phyloP scores from a whole-genome alignment of 2,888 invertebrate genomes.

The Lasioglossum villosulum region DNA sequence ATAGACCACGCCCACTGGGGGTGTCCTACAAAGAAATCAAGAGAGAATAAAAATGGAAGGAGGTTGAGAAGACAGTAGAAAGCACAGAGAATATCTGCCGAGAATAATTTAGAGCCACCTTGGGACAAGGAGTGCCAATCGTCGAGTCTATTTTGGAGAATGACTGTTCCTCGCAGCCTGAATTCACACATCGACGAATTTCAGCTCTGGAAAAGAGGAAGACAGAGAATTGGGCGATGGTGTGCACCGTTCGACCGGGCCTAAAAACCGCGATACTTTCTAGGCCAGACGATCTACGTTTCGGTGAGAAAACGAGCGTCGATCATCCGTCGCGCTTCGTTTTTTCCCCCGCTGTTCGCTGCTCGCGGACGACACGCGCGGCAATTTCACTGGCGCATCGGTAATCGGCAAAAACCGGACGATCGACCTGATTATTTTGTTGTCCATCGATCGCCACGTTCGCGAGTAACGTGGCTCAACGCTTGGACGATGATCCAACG shows the following conservation, averaged over 20 bases:
- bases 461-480: background rate
- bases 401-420: conserved; percentile 24
- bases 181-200: background rate
- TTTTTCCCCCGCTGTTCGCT: background rate
- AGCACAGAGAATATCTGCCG: background rate
- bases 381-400: conserved; percentile 15
- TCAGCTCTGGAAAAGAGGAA: conserved; percentile 50
- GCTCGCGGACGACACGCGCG: background rate
- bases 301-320: conserved; percentile 43
- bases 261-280: conserved; percentile 67
- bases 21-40: background rate
- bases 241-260: conserved; percentile 54
- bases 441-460: background rate
- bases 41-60: background rate
- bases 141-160: background rate
- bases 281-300: conserved; percentile 56
- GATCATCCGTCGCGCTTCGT: background rate
- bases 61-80: background rate
- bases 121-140: background rate
- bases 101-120: background rate
- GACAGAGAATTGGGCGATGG: conserved; percentile 60
- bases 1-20: background rate
- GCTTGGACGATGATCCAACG: background rate
- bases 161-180: background rate
- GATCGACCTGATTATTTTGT: conserved; percentile 28